These are phyloP conservation scores for Ctenopoma kingsleyae DNA, from an alignment of 2,797 vertebrate genomes.

Conservation along the genomic window DNA sequence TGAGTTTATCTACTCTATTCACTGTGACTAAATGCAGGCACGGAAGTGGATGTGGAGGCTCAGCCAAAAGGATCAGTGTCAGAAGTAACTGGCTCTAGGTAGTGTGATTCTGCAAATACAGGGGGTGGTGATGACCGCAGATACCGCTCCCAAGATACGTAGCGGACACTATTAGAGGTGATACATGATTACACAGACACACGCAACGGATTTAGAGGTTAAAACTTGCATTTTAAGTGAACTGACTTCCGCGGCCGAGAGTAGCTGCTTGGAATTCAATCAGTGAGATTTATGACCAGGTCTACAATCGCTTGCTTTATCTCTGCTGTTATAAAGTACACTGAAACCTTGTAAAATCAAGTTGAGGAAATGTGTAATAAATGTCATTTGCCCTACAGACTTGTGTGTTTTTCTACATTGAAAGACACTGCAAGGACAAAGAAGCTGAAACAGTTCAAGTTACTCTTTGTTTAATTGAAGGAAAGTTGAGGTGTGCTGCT, in stretches of 20 bases:
- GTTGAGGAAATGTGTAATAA: slow-evolving; percentile 38
- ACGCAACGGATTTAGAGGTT: slow-evolving; percentile 32
- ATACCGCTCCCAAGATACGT: slow-evolving; percentile 16
- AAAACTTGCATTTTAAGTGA: slow-evolving; percentile 47
- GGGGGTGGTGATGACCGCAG: slow-evolving; percentile 14
- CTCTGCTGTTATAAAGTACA: slow-evolving; percentile 52
- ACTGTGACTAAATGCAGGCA: slow-evolving; percentile 39
- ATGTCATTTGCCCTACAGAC: slow-evolving; percentile 13
- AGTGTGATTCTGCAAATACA: slow-evolving; percentile 29
- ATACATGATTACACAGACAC: slow-evolving; percentile 23
- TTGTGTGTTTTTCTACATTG: slow-evolving; percentile 1
- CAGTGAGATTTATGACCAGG: slow-evolving; percentile 58
- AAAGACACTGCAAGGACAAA: slow-evolving; percentile 47
- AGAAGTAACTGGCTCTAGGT: slow-evolving; percentile 57
- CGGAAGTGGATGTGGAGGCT: neutral
- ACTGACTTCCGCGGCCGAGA: slow-evolving; percentile 8
- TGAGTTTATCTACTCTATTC: slow-evolving; percentile 40
- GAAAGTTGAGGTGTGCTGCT: slow-evolving; percentile 11
- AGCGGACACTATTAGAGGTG: slow-evolving; percentile 49
- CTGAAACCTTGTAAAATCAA: slow-evolving; percentile 43
- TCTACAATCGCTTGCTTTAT: slow-evolving; percentile 51
- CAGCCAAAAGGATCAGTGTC: slow-evolving; percentile 43
- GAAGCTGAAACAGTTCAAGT: slow-evolving; percentile 1
- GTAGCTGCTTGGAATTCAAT: slow-evolving; percentile 57
- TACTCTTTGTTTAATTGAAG: slow-evolving; percentile 19